Conservation (phyloP, 2,888 invertebrate species). For the Luperina nickerlii region DNA sequence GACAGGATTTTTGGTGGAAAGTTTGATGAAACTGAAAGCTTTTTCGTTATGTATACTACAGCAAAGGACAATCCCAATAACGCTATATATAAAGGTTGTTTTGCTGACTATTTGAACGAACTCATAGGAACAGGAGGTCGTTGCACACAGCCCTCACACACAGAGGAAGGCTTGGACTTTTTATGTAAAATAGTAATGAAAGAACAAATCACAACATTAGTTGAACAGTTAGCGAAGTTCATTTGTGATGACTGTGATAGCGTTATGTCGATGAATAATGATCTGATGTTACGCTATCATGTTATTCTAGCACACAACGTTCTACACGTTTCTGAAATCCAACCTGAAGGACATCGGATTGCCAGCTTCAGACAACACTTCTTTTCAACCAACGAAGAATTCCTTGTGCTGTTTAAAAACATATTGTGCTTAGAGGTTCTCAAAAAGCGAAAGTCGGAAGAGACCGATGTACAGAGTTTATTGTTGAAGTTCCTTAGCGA, state of each 20-base stretch:
- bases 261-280: constrained; percentile 47
- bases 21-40: constrained; percentile 43
- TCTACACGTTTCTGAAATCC: constrained; percentile 45
- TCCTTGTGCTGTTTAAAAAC: constrained; percentile 38
- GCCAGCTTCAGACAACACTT: constrained; percentile 51
- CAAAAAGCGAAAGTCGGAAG: constrained; percentile 12
- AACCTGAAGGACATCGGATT: constrained; percentile 36
- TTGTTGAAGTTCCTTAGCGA: background rate
- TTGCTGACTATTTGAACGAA: constrained; percentile 25
- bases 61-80: constrained; percentile 39
- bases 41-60: constrained; percentile 62
- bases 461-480: background rate
- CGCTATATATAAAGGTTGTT: background rate
- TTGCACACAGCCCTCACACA: constrained; percentile 22
- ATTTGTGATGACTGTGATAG: constrained; percentile 19
- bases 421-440: constrained; percentile 36
- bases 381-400: constrained; percentile 41
- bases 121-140: constrained; percentile 51
- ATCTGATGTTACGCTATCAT: constrained; percentile 52
- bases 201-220: constrained; percentile 45
- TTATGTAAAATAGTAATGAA: constrained; percentile 40
- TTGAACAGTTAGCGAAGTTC: constrained; percentile 32
- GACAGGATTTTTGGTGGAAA: constrained; percentile 41
- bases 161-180: constrained; percentile 33
- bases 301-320: constrained; percentile 44